Base-by-base conservation (phyloP, 2,888 invertebrate species). In the Psococerastis gibbosa region DNA sequence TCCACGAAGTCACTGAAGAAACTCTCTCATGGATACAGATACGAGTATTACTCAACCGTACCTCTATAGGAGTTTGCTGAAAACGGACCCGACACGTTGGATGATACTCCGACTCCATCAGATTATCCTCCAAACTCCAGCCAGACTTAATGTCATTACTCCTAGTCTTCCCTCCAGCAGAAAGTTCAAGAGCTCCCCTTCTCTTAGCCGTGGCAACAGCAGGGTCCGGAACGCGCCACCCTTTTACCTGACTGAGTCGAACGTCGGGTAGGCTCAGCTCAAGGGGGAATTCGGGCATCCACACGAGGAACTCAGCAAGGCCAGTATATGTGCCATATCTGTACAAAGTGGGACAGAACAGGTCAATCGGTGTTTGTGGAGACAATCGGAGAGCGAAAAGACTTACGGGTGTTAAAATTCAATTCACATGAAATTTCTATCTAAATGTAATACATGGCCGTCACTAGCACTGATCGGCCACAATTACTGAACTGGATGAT, bases 241-340 rank as follows among this genome's bases (percentile, higher is more conserved):
- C 85, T 65, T 89, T 87, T 52, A 95, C 79, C 65, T 91, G 91
- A 45, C 89, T 91, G 45, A 95, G 69, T 50, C 85, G 73, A 51
- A 80, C 76, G 63, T 95, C 94, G 13, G 80, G 77, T 3, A 94
- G 80, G 52, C 82, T 79, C 22, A 95, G 78, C 58, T 91, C 88
- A 45, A 95, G 66, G 0, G 91, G 88, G 56, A 89, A 79, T 59
- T 92, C 91, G 0, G 95, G 94, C 78, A 91, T 88, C 94, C 95
- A 95, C 2, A 95, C 92, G 15, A 83, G 84, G 60, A 92, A 88
- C 47, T 79, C 75, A 2, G 89, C 85, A 48, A 83, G 65, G 11
- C 89, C 89, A 18, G 81, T 82, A 61, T 85, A 85, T 2, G 88
- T 87, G 22, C 88, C 92, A 57, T 87, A 88, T 27, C 27, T 27